Evolutionary conservation across 2,113 vertebrate species (phyloP), one percentile per base, ranked within the genome.

Genomic region (Bos indicus): DNA sequence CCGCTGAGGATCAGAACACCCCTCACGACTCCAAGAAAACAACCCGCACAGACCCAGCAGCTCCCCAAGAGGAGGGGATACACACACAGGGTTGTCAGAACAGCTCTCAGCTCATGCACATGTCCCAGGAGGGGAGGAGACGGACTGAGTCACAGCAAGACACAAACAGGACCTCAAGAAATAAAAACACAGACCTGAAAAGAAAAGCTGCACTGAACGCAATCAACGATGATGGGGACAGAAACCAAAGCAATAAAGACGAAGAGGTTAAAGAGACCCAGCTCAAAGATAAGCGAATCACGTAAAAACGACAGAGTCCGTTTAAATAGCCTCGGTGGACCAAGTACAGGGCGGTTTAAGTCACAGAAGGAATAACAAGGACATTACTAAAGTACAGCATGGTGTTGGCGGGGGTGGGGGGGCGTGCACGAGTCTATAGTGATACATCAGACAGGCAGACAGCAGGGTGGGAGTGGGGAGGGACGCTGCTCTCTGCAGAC

Each of bases 51-150:
- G 67, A 46, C 8, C 67, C n/a, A 74, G n/a, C 36, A 15, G 36
- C 7, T 12, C 51, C 17, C 51, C 52, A 46, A 14, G 52, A 36
- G 2, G 15, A 40, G 2, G 3, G 64, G 8, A 9, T 36, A 23
- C 26, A 51, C n/a, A 40, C 0, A 3, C 7, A 21, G 26, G 15
- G 51, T 1, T 33, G 2, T 3, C 33, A 52, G 28, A 46, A 25
- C 9, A 28, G 87, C n/a, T 28, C 15, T 30, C 13, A 4, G 48
- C 5, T 28, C 26, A 51, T 7, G 23, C 62, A 36, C 3, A 0
- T 12, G 54, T 46, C 85, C 85, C 17, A 15, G 51, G 14, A 78
- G 30, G 28, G 8, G 43, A 59, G 54, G n/a, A 17, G 40, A 54
- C 43, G 62, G 40, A 56, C n/a, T 2, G 17, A 12, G 51, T 1